Base-by-base conservation (phyloP, 2,888 invertebrate genomes). In the Tenthredo distinguenda region DNA sequence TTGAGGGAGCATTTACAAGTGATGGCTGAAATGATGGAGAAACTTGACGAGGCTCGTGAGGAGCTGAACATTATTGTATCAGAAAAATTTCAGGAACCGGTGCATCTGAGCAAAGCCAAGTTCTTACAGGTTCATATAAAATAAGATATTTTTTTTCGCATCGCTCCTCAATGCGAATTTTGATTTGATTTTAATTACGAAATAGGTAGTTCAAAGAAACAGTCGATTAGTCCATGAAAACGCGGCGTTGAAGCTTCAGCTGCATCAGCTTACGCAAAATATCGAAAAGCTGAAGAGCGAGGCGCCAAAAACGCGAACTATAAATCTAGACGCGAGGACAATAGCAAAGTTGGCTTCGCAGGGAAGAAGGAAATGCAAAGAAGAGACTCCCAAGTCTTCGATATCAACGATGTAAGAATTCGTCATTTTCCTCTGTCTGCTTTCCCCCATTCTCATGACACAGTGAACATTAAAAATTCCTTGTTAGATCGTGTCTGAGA, bases 11-110 rank as follows among this genome's bases (percentile, higher is more conserved):
- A 91, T 87, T 85, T 91, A 31, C 88, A 88, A 84, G 89, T 91
- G n/a, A 91, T 91, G 89, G 87, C 90, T 0, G 91, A 91, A 43
- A 91, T 90, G 91, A 91, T 91, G 91, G 90, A 91, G 37, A 91
- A 91, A 84, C 85, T 91, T 6, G 91, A 91, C 76, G 91, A 91
- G 68, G 91, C 90, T 1, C 87, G 90, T 31, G 90, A 90, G 40
- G 91, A 91, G 85, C 85, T 91, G 1, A 91, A 91, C 26, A 87
- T 90, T 6, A 91, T 91, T 26, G 89, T 91, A 5, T 91, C 91
- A 0, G 89, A 90, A 9, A 91, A 91, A 84, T 91, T 91, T 88
- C 91, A 88, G 26, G 90, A 91, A 18, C 89, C 91, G 1, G 86
- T 91, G 77, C 90, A 91, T 4, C 86, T 91, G 58, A 88, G 87